Evolutionary conservation across 2,113 vertebrate species (phyloP).

Genomic region (cat (Felis catus)): F.catus_Fca126_mat1.0 CM031412.1:161965001-161965500

Average conservation of each 20-base stretch:
- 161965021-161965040: too few species aligned
- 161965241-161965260: neutral
- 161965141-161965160: too few species aligned
- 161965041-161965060: too few species aligned
- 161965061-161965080: too few species aligned
- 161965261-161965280: neutral
- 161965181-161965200: neutral
- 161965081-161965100: too few species aligned
- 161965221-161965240: neutral
- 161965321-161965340: neutral
- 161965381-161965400: neutral
- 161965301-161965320: neutral
- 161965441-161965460: neutral
- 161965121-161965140: too few species aligned
- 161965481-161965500: neutral
- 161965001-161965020: too few species aligned
- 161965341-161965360: neutral
- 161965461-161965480: neutral
- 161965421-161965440: neutral
- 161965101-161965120: too few species aligned
- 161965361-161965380: neutral
- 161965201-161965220: neutral
- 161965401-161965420: neutral
- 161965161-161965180: neutral
- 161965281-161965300: neutral